Evolutionary conservation across 2,888 invertebrate species (phyloP).

Genomic region (Lycia hirtaria): DNA sequence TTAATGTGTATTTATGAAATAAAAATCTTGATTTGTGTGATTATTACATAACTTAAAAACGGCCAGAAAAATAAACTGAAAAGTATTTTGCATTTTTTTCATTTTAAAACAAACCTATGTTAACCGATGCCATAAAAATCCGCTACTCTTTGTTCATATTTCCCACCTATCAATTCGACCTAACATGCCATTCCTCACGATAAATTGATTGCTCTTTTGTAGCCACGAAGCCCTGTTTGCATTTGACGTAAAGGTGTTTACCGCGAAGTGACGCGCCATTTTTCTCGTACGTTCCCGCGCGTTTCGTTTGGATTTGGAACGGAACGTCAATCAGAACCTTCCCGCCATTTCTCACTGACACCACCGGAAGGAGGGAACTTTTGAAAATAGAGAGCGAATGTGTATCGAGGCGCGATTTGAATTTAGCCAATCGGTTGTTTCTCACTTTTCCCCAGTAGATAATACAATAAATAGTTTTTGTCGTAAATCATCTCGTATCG

Average conservation of each 20-base stretch:
- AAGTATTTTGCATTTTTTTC: too few relatives aligned
- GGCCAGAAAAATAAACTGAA: too few relatives aligned
- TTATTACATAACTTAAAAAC: too few relatives aligned
- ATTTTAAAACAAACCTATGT: too few relatives aligned
- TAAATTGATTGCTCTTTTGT: constrained; percentile 29
- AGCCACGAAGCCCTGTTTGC: constrained; percentile 32
- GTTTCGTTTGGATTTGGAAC: constrained; percentile 49
- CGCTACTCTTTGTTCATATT: not conserved
- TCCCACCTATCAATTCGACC: constrained; percentile 16
- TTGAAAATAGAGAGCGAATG: constrained; percentile 47
- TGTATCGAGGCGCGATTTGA: constrained; percentile 36
- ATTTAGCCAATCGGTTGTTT: too few relatives aligned
- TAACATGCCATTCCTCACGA: constrained; percentile 14
- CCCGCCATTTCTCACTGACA: constrained; percentile 76
- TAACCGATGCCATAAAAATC: too few relatives aligned
- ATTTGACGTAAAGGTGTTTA: constrained; percentile 48
- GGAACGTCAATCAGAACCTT: constrained; percentile 69
- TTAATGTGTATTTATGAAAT: too few relatives aligned
- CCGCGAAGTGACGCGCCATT: constrained; percentile 64
- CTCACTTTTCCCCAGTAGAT: too few relatives aligned
- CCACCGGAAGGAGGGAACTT: constrained; percentile 53
- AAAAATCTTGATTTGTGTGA: too few relatives aligned
- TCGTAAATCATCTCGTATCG: too few relatives aligned
- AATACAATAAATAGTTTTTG: too few relatives aligned
- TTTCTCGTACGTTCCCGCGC: constrained; percentile 48